Evolutionary conservation across 2,113 vertebrate species (phyloP).

Genomic region (Equus przewalskii): DNA sequence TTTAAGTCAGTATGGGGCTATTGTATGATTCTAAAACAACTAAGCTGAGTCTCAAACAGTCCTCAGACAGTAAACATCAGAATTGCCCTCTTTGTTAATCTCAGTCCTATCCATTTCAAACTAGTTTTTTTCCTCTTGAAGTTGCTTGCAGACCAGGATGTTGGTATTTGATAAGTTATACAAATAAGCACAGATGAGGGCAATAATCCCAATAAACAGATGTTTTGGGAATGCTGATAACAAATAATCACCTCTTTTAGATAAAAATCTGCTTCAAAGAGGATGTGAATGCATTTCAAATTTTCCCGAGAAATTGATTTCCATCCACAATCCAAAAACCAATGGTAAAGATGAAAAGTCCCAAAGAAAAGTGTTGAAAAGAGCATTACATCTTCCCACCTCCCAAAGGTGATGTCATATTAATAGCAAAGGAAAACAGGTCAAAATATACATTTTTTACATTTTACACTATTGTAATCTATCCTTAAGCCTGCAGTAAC

Average conservation of each 20-base stretch:
- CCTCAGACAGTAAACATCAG: not conserved
- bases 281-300: not conserved
- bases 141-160: slow-evolving; percentile 33
- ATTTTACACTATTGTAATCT: not conserved
- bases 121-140: not conserved
- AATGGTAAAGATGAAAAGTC: slow-evolving; percentile 26
- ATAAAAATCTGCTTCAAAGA: slow-evolving; percentile 43
- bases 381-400: not conserved
- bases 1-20: not conserved
- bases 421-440: slow-evolving; percentile 32
- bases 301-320: not conserved
- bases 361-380: slow-evolving; percentile 58
- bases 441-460: not conserved
- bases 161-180: slow-evolving; percentile 56
- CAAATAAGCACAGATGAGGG: slow-evolving; percentile 41
- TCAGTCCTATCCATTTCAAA: slow-evolving; percentile 50
- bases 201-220: slow-evolving; percentile 11
- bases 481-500: slow-evolving; percentile 40
- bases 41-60: slow-evolving; percentile 23
- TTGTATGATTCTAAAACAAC: slow-evolving; percentile 49
- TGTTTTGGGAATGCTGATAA: slow-evolving; percentile 3
- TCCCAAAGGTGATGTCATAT: slow-evolving; percentile 28
- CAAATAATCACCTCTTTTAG: slow-evolving; percentile 37
- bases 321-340: not conserved
- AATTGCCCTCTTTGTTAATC: not conserved